Conservation (phyloP, 2,888 invertebrate species). For the Protophormia terraenovae region DNA sequence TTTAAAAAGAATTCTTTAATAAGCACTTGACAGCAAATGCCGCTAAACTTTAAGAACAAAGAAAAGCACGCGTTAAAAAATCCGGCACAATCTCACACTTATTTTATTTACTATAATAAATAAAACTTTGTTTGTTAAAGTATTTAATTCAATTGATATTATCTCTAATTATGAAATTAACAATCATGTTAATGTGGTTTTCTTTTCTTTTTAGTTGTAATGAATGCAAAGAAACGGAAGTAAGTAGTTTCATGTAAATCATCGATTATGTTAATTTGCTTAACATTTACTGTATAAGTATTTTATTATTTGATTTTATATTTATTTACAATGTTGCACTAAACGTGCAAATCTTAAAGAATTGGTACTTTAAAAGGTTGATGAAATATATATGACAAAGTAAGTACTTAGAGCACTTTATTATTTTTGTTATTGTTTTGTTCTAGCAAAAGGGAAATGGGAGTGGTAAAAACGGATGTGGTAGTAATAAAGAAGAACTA, state of each 20-base stretch:
- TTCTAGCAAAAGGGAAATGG: conserved; percentile 30
- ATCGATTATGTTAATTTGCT: conserved; percentile 38
- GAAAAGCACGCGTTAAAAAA: conserved; percentile 18
- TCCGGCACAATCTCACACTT: background rate
- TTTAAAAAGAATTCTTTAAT: background rate
- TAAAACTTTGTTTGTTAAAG: conserved; percentile 6
- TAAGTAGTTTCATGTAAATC: background rate
- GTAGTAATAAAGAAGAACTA: background rate
- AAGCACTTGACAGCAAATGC: background rate
- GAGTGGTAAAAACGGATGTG: conserved; percentile 34
- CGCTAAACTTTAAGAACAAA: background rate
- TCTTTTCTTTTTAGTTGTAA: conserved; percentile 23
- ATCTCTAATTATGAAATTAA: conserved; percentile 43
- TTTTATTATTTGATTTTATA: background rate
- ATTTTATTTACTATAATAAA: too few species aligned
- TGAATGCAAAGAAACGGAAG: conserved; percentile 25
- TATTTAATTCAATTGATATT: conserved; percentile 29
- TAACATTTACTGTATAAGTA: background rate
- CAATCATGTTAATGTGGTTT: conserved; percentile 43
- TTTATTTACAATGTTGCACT: background rate
- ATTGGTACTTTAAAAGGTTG: background rate
- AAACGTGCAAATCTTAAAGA: background rate
- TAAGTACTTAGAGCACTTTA: background rate
- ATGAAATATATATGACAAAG: background rate
- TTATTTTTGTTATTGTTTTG: background rate